Base-by-base conservation (phyloP, 2,113 vertebrate species). In the Tetrax tetrax region DNA sequence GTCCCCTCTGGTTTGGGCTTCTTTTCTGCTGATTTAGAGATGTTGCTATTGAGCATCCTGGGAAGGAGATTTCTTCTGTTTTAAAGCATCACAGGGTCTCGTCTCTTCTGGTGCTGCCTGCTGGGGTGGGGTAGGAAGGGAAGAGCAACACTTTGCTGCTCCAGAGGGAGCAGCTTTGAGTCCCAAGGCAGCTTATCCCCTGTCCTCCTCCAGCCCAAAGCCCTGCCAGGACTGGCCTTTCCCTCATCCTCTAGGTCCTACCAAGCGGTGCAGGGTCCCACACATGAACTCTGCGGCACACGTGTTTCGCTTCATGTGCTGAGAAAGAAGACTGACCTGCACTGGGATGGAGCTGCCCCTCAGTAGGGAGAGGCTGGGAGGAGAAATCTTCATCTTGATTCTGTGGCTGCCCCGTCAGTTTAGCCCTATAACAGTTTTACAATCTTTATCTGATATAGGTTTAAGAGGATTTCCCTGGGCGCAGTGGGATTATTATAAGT, bases 401-500 rank as follows among this genome's bases (percentile, higher is more conserved):
- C 86, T 77, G 24, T 75, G 50, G 41, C 88, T 95, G 95, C 45
- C 85, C 65, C 79, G 76, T 72, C 63, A 76, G 91, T 93, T 97
- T 96, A 96, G 91, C 76, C 92, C 64, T 92, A 86, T 97, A 97
- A 97, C 95, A 92, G 96, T 97, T 97, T 97, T 97, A 97, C 93
- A 94, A 38, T 96, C 95, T 97, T 97, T 93, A 97, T 97, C 96
- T 96, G 96, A 97, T 97, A 97, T 0, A 93, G 83, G 83, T 96
- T 97, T 97, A 97, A 97, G 97, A 97, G 96, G 96, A 97, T 97
- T 97, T 97, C 65, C 78, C 72, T 96, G 85, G 95, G 90, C 2
- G 24, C 93, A 90, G 87, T 56, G 90, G 96, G 95, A 97, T 97
- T 97, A 97, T 93, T 97, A 43, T 95, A 96, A 96, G 63, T 96